Base-by-base conservation (phyloP, 2,113 vertebrate species). In the Coreoperca whiteheadi region DNA sequence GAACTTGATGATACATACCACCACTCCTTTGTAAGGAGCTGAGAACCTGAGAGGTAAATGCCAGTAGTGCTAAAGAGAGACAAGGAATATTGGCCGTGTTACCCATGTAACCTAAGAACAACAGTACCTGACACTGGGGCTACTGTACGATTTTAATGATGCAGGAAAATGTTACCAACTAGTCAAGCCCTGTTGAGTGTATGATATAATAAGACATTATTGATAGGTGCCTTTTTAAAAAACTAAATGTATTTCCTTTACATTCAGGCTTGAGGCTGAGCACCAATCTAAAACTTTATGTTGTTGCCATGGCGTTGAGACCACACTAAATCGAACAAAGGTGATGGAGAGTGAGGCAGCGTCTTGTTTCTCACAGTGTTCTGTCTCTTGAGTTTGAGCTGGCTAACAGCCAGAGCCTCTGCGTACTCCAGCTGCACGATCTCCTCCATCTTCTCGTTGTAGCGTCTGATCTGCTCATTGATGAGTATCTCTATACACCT, bases 401-500 rank as follows among this genome's bases (percentile, higher is more conserved):
- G 94, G 54, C 97, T 97, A 4, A 96, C 95, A 0, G 98, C 98
- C 0, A 98, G 91, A 70, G 94, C 96, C 91, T 99, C 97, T 0
- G 96, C 98, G 0, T 95, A 97, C 92, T 99, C 98, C 88, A 99
- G 93, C 93, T 99, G 98, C 89, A 37, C 97, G 48, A 99, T 99
- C 89, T 98, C 97, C 46, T 97, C 96, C 97, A 99, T 98, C 93
- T 97, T 99, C 79, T 97, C 94, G 68, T 97, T 98, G 95, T 99
- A 99, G 75, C 93, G 96, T 83, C 97, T 93, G 93, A 97, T 97
- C 95, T 99, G 98, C 85, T 99, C 98, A 12, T 96, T 97, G 89
- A 99, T 97, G 71, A 99, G 91, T 96, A 99, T 97, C 94, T 99
- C 98, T 25, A 99, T 95, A 65, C 98, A 99, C 74, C 98, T 99